phyloP scores from a whole-genome alignment of 53 echinoderm and acorn worm species.

The Actinopyga echinites region DNA sequence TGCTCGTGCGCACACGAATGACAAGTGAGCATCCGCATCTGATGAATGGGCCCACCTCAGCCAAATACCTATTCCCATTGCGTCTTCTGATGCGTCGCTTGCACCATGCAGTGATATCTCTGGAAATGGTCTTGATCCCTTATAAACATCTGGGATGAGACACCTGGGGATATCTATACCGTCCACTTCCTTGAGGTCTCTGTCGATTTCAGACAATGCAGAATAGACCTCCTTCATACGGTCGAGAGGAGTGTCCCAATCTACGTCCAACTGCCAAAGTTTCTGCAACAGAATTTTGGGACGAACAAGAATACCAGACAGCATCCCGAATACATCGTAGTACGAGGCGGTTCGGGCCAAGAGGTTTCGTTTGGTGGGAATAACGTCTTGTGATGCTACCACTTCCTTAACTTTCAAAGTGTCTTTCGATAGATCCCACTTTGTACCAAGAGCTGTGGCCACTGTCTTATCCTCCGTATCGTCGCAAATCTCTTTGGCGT shows the following conservation, averaged over 20 bases:
- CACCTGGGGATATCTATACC: conserved; percentile 60
- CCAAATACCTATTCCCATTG: conserved; percentile 73
- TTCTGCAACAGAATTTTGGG: conserved; percentile 62
- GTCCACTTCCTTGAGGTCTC: conserved; percentile 39
- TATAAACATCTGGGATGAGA: conserved; percentile 59
- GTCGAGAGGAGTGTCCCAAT: conserved; percentile 66
- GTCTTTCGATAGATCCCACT: conserved; percentile 71
- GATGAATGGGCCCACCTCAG: conserved; percentile 64
- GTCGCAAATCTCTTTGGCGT: conserved; percentile 60
- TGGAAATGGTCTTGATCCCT: conserved; percentile 64
- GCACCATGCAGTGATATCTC: conserved; percentile 76
- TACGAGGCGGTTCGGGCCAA: conserved; percentile 59
- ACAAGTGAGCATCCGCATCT: conserved; percentile 55
- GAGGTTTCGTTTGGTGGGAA: conserved; percentile 67
- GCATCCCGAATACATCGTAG: conserved; percentile 67
- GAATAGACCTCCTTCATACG: conserved; percentile 42
- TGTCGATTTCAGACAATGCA: conserved; percentile 46
- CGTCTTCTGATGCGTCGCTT: conserved; percentile 83
- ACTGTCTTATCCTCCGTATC: conserved; percentile 41
- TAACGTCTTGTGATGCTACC: background rate
- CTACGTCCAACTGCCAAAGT: conserved; percentile 58
- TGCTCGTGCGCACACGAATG: conserved; percentile 69
- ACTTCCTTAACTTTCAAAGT: conserved; percentile 67
- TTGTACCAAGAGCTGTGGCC: conserved; percentile 60
- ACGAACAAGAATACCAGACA: conserved; percentile 54